These are phyloP conservation scores for Ochropleura plecta DNA, from an alignment of 2,888 invertebrate species.

Conservation along the genomic window DNA sequence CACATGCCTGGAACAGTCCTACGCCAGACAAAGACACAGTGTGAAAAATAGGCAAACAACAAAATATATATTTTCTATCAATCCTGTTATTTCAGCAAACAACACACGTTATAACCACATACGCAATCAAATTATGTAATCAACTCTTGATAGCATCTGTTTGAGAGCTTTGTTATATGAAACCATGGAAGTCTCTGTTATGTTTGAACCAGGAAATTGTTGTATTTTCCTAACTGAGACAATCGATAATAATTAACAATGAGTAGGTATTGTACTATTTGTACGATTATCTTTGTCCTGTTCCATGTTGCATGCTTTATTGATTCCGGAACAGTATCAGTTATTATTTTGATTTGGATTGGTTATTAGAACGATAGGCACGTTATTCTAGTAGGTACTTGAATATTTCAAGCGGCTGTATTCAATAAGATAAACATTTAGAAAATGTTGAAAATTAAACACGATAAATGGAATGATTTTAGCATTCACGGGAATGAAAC, in stretches of 20 bases:
- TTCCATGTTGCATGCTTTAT: conserved; percentile 23
- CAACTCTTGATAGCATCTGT: conserved; percentile 22
- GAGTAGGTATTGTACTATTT: conserved; percentile 36
- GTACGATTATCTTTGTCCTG: conserved; percentile 33
- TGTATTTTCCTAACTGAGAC: conserved; percentile 21
- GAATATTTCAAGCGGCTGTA: conserved; percentile 11
- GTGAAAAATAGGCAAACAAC: conserved; percentile 12
- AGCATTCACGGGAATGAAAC: background rate
- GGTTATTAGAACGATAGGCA: background rate
- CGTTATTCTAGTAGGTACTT: conserved; percentile 9
- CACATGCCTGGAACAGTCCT: background rate
- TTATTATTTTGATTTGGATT: conserved; percentile 13
- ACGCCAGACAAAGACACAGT: background rate
- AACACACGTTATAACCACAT: conserved; percentile 12
- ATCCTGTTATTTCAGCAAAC: conserved; percentile 30
- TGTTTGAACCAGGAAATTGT: conserved; percentile 34
- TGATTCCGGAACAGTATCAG: conserved; percentile 11
- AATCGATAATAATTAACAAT: conserved; percentile 11
- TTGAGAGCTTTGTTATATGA: conserved; percentile 20
- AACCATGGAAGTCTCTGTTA: conserved; percentile 15
- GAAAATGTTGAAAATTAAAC: background rate
- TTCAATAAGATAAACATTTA: conserved; percentile 2
- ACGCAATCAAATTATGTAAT: conserved; percentile 33
- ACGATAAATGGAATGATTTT: background rate
- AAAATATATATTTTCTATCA: conserved; percentile 7